These are phyloP conservation scores for Pantherophis alleghaniensis DNA, from an alignment of 2,797 vertebrate genomes.

Conservation along the genomic window DNA sequence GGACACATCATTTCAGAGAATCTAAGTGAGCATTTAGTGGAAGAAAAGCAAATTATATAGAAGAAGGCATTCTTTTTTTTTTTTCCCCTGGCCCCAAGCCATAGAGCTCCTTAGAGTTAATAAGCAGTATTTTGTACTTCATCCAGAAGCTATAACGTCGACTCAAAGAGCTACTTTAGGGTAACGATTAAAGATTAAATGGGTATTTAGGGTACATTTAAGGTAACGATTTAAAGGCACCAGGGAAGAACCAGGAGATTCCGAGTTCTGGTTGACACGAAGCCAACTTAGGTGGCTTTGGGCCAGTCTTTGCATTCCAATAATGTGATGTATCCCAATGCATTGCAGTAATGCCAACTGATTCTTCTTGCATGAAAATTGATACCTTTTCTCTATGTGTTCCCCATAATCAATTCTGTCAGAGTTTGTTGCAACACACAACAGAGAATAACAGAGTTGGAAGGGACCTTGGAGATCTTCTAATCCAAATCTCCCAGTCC, in stretches of 20 bases:
- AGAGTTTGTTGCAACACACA: no score
- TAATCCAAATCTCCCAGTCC: no score
- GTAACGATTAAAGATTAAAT: background rate
- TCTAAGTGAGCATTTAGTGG: background rate
- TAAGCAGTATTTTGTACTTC: background rate
- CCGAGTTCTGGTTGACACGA: background rate
- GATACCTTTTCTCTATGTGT: background rate
- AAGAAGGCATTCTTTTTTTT: background rate
- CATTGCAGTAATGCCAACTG: background rate
- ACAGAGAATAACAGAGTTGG: no score
- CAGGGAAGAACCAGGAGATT: background rate
- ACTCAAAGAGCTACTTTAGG: background rate
- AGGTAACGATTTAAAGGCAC: background rate
- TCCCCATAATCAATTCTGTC: background rate
- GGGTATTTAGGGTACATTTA: background rate
- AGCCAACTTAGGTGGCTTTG: background rate
- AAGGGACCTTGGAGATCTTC: no score
- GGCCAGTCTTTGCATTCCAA: background rate
- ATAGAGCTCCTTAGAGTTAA: background rate
- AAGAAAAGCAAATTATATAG: background rate
- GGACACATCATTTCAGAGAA: background rate
- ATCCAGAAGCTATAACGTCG: background rate
- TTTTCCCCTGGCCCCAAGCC: background rate
- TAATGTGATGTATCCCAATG: background rate
- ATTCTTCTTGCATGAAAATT: background rate